Percentiles rank a stretch among this genome's conserved stretches.
These are phyloP conservation scores for Dipodomys merriami DNA, from an alignment of 2,113 vertebrate species.

Conservation along the genomic window DNA sequence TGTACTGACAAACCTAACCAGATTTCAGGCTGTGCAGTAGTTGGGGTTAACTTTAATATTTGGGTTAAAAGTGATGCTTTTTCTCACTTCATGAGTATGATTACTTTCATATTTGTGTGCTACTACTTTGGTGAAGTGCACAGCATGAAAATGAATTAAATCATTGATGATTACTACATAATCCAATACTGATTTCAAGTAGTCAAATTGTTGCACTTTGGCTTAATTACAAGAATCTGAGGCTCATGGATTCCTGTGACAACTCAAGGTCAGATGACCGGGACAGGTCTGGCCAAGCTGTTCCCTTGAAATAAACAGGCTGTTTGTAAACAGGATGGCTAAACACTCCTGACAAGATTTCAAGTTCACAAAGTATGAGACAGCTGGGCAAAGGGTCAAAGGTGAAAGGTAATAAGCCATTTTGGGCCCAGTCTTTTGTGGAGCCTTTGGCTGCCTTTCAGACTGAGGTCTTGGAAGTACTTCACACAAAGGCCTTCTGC, in stretches of 20 bases:
- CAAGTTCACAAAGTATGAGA: conserved; percentile 70
- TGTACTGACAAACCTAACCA: conserved; percentile 32
- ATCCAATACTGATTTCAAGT: neutral
- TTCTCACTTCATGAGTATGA: rapidly evolving
- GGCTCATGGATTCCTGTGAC: conserved; percentile 64
- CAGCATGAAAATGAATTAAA: conserved; percentile 33
- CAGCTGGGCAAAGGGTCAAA: conserved; percentile 70
- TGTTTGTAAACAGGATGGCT: conserved; percentile 66
- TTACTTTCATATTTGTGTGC: conserved; percentile 39
- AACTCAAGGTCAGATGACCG: conserved; percentile 67
- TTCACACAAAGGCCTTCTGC: conserved; percentile 78
- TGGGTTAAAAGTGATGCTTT: conserved; percentile 44
- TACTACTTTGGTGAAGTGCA: neutral
- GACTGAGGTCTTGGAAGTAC: conserved; percentile 79
- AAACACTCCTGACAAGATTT: conserved; percentile 52
- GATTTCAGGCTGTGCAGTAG: conserved; percentile 29
- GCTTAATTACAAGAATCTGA: neutral
- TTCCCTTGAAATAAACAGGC: conserved; percentile 74
- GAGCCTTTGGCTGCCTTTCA: conserved; percentile 77
- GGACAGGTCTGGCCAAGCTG: conserved; percentile 71
- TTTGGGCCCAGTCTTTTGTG: conserved; percentile 73
- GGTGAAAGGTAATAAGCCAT: conserved; percentile 81
- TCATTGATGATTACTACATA: neutral
- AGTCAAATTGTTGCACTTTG: conserved; percentile 47
- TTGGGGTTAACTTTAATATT: conserved; percentile 49